Evolutionary conservation across 2,797 vertebrate genomes (phyloP).

Genomic region (Argyrosomus regius): DNA sequence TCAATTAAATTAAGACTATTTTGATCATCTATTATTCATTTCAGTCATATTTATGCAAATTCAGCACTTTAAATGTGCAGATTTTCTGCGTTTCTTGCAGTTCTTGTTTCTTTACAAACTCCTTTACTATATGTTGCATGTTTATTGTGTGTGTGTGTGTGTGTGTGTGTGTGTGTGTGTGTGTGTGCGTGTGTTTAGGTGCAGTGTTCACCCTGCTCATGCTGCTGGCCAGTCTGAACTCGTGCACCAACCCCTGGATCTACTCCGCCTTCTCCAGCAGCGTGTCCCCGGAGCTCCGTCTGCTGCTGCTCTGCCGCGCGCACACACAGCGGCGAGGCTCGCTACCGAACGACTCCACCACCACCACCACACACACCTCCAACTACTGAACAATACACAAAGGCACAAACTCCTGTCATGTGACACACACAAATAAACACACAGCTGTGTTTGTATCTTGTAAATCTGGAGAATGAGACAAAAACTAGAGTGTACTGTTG

Average conservation of each 20-base stretch:
- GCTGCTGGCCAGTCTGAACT: slow-evolving; percentile 91
- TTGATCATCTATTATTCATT: no score
- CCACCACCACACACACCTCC: slow-evolving; percentile 85
- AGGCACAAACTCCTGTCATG: background rate
- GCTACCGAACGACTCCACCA: slow-evolving; percentile 81
- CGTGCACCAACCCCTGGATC: slow-evolving; percentile 93
- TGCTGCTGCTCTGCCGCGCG: slow-evolving; percentile 81
- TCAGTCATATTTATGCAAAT: no score
- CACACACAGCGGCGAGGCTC: slow-evolving; percentile 58
- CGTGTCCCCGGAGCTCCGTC: slow-evolving; percentile 82
- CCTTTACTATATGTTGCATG: no score
- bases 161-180: slow-evolving; percentile 35
- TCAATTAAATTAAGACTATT: no score
- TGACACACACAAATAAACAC: background rate
- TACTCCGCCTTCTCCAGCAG: slow-evolving; percentile 91
- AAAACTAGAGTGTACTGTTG: background rate
- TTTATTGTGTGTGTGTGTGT: background rate
- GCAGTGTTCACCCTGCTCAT: slow-evolving; percentile 88
- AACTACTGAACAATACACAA: slow-evolving; percentile 53
- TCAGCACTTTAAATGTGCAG: background rate
- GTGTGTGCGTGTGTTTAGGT: slow-evolving; percentile 57
- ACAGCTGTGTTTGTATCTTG: background rate
- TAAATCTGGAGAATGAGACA: background rate
- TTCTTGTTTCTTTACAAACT: background rate
- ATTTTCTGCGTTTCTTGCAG: background rate